Evolutionary conservation across 2,797 vertebrate species (phyloP).

Genomic region (Avahi laniger): DNA sequence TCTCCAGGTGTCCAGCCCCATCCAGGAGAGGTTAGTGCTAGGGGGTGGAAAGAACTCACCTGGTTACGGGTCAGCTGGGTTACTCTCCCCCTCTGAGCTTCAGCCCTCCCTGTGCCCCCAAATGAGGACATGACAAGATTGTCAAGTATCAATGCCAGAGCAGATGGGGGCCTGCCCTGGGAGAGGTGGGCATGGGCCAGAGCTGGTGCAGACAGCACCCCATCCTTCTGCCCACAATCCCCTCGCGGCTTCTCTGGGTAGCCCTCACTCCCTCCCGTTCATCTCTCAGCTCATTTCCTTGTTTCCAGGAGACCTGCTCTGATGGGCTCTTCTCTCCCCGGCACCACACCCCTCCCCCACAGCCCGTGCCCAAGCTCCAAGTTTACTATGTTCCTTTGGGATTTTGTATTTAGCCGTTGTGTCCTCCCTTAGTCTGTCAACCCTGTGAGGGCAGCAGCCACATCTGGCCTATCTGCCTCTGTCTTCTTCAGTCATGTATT

Average conservation of each 20-base stretch:
- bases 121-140: background rate
- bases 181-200: background rate
- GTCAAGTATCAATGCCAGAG: background rate
- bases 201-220: background rate
- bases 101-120: background rate
- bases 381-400: background rate
- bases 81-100: background rate
- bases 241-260: background rate
- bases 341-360: background rate
- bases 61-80: background rate
- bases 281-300: background rate
- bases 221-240: background rate
- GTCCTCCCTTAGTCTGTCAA: background rate
- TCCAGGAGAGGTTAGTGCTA: background rate
- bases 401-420: background rate
- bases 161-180: background rate
- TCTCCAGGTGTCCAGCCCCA: background rate
- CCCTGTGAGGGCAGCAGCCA: background rate
- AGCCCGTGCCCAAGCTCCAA: background rate
- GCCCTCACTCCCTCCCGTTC: background rate
- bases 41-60: background rate
- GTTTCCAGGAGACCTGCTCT: background rate
- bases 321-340: background rate
- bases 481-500: background rate
- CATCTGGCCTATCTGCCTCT: background rate